These are phyloP conservation scores for Seriola dumerili DNA, from an alignment of 2,113 vertebrate species.

Conservation along the genomic window DNA sequence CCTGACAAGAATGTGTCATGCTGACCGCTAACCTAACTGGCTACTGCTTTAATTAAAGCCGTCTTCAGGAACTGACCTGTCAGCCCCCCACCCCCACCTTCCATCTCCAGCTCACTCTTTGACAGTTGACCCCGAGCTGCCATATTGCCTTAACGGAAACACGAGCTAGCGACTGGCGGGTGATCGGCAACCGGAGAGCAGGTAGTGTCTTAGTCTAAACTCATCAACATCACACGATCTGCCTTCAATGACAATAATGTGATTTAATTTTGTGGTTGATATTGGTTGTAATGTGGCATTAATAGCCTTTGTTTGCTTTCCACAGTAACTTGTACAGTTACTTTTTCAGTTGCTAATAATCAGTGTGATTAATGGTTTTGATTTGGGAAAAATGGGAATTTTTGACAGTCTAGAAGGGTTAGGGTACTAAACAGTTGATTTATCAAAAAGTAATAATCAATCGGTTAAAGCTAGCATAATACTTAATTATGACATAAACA, in stretches of 20 bases:
- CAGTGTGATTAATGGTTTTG: no score
- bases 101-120: slow-evolving; percentile 34
- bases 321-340: not conserved
- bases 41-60: slow-evolving; percentile 83
- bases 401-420: no score
- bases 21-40: slow-evolving; percentile 50
- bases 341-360: no score
- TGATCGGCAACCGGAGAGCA: slow-evolving; percentile 42
- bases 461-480: not conserved
- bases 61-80: slow-evolving; percentile 35
- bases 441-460: not conserved
- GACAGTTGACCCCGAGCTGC: slow-evolving; percentile 69
- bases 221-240: slow-evolving; percentile 6
- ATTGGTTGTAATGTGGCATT: not conserved
- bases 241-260: not conserved
- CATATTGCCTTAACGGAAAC: slow-evolving; percentile 69
- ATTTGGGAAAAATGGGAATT: no score
- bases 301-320: not conserved
- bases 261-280: no score
- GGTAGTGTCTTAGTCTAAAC: slow-evolving; percentile 16
- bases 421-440: no score
- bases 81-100: not conserved
- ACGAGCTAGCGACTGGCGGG: slow-evolving; percentile 41
- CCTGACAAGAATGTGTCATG: slow-evolving; percentile 45
- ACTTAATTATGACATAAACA: not conserved